Evolutionary conservation across 2,797 vertebrate genomes (phyloP), one percentile per base, ranked within the genome.

Genomic region (Mycteria americana): DNA sequence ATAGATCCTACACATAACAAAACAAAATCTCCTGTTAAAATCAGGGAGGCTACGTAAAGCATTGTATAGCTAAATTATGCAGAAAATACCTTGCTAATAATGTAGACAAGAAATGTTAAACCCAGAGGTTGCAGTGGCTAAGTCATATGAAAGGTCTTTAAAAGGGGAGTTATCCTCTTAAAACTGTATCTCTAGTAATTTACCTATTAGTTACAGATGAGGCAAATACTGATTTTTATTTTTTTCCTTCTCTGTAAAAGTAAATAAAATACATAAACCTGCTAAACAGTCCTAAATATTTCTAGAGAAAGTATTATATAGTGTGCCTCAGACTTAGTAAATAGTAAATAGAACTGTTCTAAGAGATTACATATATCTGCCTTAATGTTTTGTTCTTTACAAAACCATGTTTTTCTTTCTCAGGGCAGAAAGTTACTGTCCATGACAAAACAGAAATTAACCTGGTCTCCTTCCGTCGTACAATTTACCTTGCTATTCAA

Each of bases 401-500:
- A 76, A 88, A 45, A 74, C 51, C 37, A 24, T 76, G 69, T 50
- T 73, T 96, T 93, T 89, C 35, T 97, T 87, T 98, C 98, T 97
- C 95, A 97, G 98, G 99, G 96, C 98, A 99, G 96, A 99, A 99
- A 97, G 98, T 99, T 88, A 99, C 99, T 79, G 99, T 99, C 96
- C 98, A 99, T 76, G 99, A 99, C 98, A 98, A 99, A 98, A 99
- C 99, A 18, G 99, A 99, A 97, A 98, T 99, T 97, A 99, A 99
- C 97, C 97, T 99, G 92, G 99, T 99, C 11, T 99, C 99, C 15
- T 99, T 99, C 92, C 99, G 99, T 79, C 99, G 99, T 96, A 99
- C 99, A 86, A 99, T 99, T 98, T 99, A 99, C 98, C 99, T 99
- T 43, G 99, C 99, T 92, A 99, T 99, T 94, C 99, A 99, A 84